Base-by-base conservation (phyloP, 2,113 vertebrate genomes). In the Nycticorax nycticorax region DNA sequence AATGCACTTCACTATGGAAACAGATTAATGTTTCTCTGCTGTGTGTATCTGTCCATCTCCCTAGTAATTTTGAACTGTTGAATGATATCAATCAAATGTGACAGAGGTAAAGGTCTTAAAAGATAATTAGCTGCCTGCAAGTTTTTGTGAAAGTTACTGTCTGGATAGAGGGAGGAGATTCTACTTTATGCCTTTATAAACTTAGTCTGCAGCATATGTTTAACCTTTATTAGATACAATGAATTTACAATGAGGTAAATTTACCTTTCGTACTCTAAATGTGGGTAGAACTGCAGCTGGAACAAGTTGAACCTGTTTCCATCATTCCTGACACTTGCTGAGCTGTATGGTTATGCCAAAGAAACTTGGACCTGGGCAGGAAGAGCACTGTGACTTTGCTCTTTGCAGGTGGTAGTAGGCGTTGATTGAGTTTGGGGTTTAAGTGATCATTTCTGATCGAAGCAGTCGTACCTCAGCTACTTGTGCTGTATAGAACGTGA, bases 1-100 rank as follows among this genome's bases (percentile, higher is more conserved):
- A 96, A 89, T 82, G 69, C 39, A 15, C 45, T 92, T 96, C 69
- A 43, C 89, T 93, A 76, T 94, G 91, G 96, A 97, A 96, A 92
- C 80, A 82, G 80, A 78, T 89, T 63, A 47, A 0, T 74, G 60
- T 75, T 93, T 91, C 64, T 85, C 64, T 87, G 57, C 63, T 32
- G 26, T 77, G 74, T 88, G 45, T 78, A 60, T 92, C 84, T 95
- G 95, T 89, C 93, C 93, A 64, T 91, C 68, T 91, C 77, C 89
- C 60, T 33, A 57, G 81, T 39, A 72, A 87, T 87, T 89, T 39
- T 75, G 74, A 91, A 79, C 43, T 64, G 39, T 72, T 75, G 84
- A 60, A 43, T 89, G 77, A 35, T 75, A 89, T 68, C 82, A 93
- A 94, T 72, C 86, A 64, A 77, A 88, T 55, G 64, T 83, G 82